Evolutionary conservation across 2,113 vertebrate species (phyloP).

Genomic region (Anhinga rufa): DNA sequence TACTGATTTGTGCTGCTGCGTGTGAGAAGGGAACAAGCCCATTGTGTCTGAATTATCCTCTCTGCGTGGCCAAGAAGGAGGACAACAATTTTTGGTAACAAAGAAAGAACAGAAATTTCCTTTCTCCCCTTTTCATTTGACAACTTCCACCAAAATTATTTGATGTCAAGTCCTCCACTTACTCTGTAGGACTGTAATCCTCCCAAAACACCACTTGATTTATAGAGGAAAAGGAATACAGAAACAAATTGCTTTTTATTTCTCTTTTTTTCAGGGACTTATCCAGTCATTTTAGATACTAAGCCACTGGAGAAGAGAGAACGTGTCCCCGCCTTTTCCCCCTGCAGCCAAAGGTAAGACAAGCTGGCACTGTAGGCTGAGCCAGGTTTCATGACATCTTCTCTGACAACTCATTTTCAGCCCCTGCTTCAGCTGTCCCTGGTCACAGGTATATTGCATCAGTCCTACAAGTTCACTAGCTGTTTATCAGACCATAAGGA

Average conservation of each 20-base stretch:
- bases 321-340: neutral
- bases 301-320: neutral
- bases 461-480: neutral
- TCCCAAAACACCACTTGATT: neutral
- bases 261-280: neutral
- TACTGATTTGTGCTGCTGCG: neutral
- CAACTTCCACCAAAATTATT: neutral
- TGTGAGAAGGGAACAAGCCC: neutral
- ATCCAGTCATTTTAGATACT: neutral
- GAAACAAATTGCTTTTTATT: neutral
- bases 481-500: neutral
- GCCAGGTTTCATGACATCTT: neutral
- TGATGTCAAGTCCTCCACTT: neutral
- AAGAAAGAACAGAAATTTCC: neutral
- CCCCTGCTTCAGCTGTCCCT: neutral
- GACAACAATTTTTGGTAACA: neutral
- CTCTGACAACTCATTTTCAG: neutral
- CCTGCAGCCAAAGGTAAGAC: neutral
- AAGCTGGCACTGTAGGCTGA: neutral
- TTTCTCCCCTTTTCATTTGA: neutral
- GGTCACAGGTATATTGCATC: neutral
- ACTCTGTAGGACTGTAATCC: neutral
- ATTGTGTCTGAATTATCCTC: neutral
- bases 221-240: neutral
- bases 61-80: neutral